These are phyloP conservation scores for Slavum lentiscoides DNA, from an alignment of 2,888 invertebrate species.

Conservation along the genomic window DNA sequence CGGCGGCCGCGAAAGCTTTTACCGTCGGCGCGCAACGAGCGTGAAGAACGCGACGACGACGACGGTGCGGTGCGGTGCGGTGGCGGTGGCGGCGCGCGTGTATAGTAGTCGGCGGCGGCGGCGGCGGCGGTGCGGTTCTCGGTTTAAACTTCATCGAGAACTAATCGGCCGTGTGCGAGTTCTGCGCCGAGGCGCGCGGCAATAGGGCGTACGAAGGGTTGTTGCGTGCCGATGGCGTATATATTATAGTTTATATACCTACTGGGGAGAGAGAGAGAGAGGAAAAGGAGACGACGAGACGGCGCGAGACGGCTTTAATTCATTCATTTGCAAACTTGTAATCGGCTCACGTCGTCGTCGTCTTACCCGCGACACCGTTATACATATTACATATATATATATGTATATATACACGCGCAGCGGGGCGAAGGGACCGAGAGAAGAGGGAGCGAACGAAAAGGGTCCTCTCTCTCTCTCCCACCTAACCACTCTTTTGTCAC, in stretches of 20 bases:
- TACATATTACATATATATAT: background rate
- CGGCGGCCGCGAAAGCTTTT: conserved; percentile 17
- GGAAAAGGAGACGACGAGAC: background rate
- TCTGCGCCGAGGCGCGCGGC: background rate
- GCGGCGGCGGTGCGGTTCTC: conserved; percentile 20
- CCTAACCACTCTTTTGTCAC: too few species aligned
- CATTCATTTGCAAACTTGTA: conserved; percentile 53
- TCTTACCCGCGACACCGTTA: background rate
- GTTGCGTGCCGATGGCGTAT: background rate
- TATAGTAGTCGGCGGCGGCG: conserved; percentile 11
- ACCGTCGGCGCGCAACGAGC: conserved; percentile 9
- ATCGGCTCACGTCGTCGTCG: conserved; percentile 46
- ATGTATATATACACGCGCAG: background rate
- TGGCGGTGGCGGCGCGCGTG: background rate
- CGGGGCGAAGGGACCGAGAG: background rate
- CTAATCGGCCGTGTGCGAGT: conserved; percentile 52
- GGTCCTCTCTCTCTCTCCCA: too few species aligned
- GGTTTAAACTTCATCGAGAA: conserved; percentile 53
- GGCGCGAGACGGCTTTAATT: conserved; percentile 41
- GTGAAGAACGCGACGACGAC: conserved; percentile 12
- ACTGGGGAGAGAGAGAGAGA: background rate
- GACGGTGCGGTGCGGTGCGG: background rate
- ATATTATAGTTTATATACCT: conserved; percentile 6
- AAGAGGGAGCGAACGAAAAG: background rate
- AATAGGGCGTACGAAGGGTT: background rate